phyloP scores from a whole-genome alignment of 2,888 invertebrate species.

The Tenthredo amoena region DNA sequence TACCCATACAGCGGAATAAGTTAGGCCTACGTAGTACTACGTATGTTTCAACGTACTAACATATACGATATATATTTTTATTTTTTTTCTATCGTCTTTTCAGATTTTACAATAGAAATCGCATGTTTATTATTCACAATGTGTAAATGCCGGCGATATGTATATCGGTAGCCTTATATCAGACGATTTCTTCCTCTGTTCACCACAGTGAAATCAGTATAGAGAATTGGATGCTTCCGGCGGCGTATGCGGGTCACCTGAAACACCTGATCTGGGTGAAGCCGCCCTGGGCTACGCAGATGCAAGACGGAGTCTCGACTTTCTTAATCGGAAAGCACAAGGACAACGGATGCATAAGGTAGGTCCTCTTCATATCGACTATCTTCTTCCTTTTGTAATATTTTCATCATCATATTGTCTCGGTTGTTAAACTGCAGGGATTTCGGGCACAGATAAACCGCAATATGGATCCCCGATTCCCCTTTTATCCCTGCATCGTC shows the following conservation, averaged over 20 bases:
- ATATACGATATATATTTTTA: too few relatives aligned
- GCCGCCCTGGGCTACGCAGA: constrained; percentile 94
- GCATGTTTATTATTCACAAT: not conserved
- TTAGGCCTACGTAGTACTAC: too few relatives aligned
- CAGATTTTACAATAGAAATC: not conserved
- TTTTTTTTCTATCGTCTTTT: not conserved
- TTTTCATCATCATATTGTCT: not conserved
- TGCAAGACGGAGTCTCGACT: constrained; percentile 83
- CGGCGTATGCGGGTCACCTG: constrained; percentile 92
- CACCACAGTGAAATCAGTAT: constrained; percentile 84
- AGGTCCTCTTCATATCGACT: constrained; percentile 46
- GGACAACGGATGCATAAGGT: constrained; percentile 81
- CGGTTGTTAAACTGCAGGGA: not conserved
- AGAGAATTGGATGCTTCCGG: constrained; percentile 96
- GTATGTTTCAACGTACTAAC: too few relatives aligned
- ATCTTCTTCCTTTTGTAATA: not conserved
- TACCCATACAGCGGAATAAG: not conserved
- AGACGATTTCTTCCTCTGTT: constrained; percentile 51
- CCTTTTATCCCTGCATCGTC: too few relatives aligned
- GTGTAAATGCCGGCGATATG: not conserved
- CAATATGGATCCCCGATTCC: not conserved
- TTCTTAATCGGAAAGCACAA: constrained; percentile 89
- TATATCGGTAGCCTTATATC: not conserved
- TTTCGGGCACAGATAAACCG: not conserved
- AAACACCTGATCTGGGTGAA: constrained; percentile 91